Percentiles rank a stretch among this genome's conserved stretches.
Evolutionary conservation across 2,888 invertebrate genomes (phyloP).

Genomic region (Allacma fusca): DNA sequence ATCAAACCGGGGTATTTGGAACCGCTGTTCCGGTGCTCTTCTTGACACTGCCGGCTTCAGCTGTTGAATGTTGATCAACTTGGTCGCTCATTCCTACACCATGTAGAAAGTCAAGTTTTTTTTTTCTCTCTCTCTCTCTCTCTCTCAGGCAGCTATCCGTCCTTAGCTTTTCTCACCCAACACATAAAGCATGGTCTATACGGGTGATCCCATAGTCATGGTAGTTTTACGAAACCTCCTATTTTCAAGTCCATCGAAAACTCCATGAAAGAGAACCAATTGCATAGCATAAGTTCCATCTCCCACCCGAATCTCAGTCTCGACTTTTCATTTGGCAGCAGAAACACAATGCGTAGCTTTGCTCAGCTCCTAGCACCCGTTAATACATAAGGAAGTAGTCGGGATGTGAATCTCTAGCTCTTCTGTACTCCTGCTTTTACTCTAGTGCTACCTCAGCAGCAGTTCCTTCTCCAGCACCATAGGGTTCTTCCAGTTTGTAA

Average conservation of each 20-base stretch:
- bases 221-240: neutral
- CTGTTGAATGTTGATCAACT: constrained; percentile 40
- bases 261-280: constrained; percentile 4
- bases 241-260: constrained; percentile 2
- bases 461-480: no score
- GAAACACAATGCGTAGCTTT: neutral
- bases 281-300: neutral
- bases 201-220: neutral
- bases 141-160: neutral
- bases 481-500: no score
- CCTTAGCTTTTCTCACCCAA: constrained; percentile 12
- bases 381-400: neutral
- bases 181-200: neutral
- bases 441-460: no score
- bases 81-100: constrained; percentile 26
- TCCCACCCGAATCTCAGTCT: constrained; percentile 2
- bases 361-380: neutral
- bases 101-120: constrained; percentile 25
- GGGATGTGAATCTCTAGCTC: neutral
- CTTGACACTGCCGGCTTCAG: constrained; percentile 42
- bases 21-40: constrained; percentile 44
- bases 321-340: neutral
- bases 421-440: no score
- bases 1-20: constrained; percentile 38
- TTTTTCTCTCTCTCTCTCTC: neutral